Evolutionary conservation across 37 sponge, comb jelly and placozoan genomes (phyloP).

Genomic region (Hormiphora californensis): DNA sequence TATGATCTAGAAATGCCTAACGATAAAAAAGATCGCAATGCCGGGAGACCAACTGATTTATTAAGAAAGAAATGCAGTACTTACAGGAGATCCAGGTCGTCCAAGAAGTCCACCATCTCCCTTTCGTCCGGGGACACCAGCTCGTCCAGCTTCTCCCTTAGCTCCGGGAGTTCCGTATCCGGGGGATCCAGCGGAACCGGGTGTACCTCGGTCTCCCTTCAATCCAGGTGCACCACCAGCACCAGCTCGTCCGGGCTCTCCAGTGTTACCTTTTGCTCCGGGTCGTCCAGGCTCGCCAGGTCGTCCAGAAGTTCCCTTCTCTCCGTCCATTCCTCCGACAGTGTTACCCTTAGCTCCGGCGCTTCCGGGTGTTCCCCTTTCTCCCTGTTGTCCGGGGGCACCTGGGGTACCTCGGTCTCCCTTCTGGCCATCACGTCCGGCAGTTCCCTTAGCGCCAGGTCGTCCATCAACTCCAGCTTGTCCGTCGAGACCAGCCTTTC

Average conservation of each 20-base stretch:
- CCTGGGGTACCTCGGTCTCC: conserved; percentile 12
- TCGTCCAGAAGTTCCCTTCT: neutral
- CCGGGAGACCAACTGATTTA: too few relatives aligned
- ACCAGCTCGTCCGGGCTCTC: neutral
- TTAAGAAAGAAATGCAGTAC: neutral
- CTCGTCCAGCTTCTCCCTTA: neutral
- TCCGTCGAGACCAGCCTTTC: neutral
- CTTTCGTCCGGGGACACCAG: conserved; percentile 8
- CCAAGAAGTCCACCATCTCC: conserved; percentile 55
- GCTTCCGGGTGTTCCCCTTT: neutral
- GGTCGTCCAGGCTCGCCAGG: neutral
- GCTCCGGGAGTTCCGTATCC: neutral
- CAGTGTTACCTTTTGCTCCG: neutral
- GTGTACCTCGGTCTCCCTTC: conserved; percentile 57
- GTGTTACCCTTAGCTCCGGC: conserved; percentile 50
- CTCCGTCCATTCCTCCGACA: neutral
- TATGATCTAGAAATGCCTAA: neutral
- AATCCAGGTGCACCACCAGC: neutral
- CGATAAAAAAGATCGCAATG: neutral
- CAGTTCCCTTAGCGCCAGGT: conserved; percentile 50
- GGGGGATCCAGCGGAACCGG: conserved; percentile 58
- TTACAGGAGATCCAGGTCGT: conserved; percentile 51
- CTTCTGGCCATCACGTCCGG: conserved; percentile 29
- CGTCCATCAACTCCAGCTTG: conserved; percentile 41
- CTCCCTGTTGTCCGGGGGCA: neutral